Conservation (phyloP, 2,888 invertebrate species). For the Drosophila mettleri region DNA sequence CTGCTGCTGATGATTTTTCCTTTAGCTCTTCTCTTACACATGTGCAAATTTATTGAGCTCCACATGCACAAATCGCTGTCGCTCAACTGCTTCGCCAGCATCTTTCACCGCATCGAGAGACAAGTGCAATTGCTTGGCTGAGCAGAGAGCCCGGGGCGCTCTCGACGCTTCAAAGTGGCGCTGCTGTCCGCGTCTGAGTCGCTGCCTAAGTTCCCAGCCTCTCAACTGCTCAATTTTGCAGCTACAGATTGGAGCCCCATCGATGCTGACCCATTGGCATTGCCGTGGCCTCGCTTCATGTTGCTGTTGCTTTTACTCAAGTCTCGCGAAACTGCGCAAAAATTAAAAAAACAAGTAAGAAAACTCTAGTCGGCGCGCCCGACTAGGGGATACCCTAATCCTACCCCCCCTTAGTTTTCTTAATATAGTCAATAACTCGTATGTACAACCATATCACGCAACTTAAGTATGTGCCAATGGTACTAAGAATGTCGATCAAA, state of each 20-base stretch:
- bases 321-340: slow-evolving; percentile 52
- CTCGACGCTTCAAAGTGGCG: slow-evolving; percentile 4
- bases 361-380: too few species aligned
- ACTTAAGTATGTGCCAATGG: too few species aligned
- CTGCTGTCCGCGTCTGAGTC: slow-evolving; percentile 3
- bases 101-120: slow-evolving; percentile 30
- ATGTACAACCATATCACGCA: too few species aligned
- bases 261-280: slow-evolving; percentile 57
- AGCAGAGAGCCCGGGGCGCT: slow-evolving; percentile 34
- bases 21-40: not conserved
- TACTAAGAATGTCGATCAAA: too few species aligned
- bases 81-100: slow-evolving; percentile 19
- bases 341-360: too few species aligned
- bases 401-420: too few species aligned
- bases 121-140: slow-evolving; percentile 51
- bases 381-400: too few species aligned
- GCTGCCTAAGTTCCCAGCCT: slow-evolving; percentile 29
- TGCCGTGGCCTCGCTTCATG: slow-evolving; percentile 47
- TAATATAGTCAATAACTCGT: too few species aligned
- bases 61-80: slow-evolving; percentile 4
- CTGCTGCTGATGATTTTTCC: not conserved
- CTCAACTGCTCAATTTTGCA: slow-evolving; percentile 26
- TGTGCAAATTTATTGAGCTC: slow-evolving; percentile 15
- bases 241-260: slow-evolving; percentile 41
- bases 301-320: slow-evolving; percentile 18